Percentiles rank a stretch among this genome's conserved stretches.
phyloP scores from a whole-genome alignment of 1,140 invertebrate genomes.

The Oscheius sp. region DNA sequence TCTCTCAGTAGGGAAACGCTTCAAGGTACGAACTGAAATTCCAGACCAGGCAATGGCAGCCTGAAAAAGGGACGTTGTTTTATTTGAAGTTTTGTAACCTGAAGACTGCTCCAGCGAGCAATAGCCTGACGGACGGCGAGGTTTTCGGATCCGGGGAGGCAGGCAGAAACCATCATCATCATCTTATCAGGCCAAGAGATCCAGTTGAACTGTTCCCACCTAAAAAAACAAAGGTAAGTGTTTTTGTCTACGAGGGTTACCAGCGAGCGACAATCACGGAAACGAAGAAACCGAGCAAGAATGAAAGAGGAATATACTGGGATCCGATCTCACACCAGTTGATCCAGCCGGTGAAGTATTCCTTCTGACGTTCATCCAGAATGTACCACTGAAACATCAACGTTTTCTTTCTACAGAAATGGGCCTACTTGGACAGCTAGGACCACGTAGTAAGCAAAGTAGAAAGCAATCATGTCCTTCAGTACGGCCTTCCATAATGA shows the following conservation, averaged over 20 bases:
- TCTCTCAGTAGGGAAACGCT: constrained; percentile 82
- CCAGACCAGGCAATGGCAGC: constrained; percentile 61
- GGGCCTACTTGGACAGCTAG: constrained; percentile 54
- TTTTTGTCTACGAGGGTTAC: background rate
- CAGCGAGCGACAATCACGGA: constrained; percentile 60
- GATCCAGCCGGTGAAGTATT: constrained; percentile 61
- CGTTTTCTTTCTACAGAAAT: constrained; percentile 23
- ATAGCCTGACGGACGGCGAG: constrained; percentile 51
- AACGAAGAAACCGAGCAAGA: constrained; percentile 61
- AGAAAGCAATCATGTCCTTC: constrained; percentile 60
- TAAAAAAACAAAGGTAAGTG: background rate
- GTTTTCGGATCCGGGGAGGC: constrained; percentile 48
- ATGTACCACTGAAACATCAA: constrained; percentile 54
- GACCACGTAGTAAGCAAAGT: constrained; percentile 60
- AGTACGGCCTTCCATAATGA: constrained; percentile 60
- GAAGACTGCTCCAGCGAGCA: constrained; percentile 55
- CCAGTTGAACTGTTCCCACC: constrained; percentile 61
- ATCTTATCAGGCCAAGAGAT: constrained; percentile 61
- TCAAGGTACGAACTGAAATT: constrained; percentile 79
- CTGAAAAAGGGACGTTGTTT: constrained; percentile 34
- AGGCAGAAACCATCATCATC: constrained; percentile 55
- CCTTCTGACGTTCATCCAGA: constrained; percentile 60
- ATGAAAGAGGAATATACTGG: constrained; percentile 60
- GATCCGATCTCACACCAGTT: constrained; percentile 57
- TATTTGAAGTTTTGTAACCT: constrained; percentile 40